Conservation (phyloP, 2,888 invertebrate genomes). For the Diarsia rubi region DNA sequence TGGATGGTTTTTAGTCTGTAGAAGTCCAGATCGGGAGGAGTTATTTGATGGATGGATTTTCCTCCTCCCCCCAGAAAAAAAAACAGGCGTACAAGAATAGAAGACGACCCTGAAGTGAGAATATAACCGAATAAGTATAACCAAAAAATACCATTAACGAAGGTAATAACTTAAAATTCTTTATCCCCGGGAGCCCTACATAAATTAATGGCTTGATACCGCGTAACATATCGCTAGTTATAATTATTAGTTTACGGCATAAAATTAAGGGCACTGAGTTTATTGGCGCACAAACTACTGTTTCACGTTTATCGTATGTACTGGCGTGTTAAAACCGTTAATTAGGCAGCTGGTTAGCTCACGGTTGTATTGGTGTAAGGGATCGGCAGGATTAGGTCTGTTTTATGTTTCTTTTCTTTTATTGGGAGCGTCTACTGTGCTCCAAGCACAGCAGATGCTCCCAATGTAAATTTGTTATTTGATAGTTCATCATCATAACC, state of each 20-base stretch:
- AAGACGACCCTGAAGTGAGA: too few relatives aligned
- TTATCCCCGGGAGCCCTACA: constrained; percentile 44
- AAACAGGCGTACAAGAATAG: too few relatives aligned
- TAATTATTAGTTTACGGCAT: constrained; percentile 69
- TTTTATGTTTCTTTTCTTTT: neutral
- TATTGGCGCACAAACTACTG: constrained; percentile 76
- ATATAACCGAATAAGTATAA: too few relatives aligned
- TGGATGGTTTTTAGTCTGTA: too few relatives aligned
- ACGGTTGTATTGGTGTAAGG: constrained; percentile 4
- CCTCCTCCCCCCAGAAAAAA: too few relatives aligned
- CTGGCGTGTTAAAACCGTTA: constrained; percentile 48
- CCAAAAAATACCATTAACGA: neutral
- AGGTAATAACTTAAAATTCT: constrained; percentile 18
- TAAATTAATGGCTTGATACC: constrained; percentile 54
- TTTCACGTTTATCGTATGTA: constrained; percentile 65
- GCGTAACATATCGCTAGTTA: constrained; percentile 50
- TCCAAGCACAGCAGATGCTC: too few relatives aligned
- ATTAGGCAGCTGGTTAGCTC: constrained; percentile 45
- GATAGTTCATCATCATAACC: constrained; percentile 35
- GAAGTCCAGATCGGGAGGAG: too few relatives aligned
- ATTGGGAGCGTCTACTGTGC: constrained; percentile 12
- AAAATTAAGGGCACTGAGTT: constrained; percentile 82
- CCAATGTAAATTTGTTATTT: constrained; percentile 40
- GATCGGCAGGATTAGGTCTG: neutral
- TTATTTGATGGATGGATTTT: too few relatives aligned